phyloP scores from a whole-genome alignment of 35 echinoderm and acorn worm species.

The Chiridota heheva region DNA sequence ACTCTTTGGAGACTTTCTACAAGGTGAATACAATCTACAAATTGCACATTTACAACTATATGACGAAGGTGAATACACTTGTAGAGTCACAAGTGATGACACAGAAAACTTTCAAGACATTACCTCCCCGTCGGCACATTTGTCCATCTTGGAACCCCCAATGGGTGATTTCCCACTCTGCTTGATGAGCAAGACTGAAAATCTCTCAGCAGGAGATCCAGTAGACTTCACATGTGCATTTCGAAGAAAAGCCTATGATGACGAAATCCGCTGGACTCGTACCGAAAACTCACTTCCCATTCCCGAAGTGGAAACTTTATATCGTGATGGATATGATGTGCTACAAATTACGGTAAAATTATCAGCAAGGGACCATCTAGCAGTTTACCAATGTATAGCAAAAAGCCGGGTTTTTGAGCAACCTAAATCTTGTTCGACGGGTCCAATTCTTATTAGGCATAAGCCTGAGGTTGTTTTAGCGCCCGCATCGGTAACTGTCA shows the following conservation, averaged over 20 bases:
- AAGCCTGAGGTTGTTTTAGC: slow-evolving; percentile 22
- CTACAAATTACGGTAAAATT: slow-evolving; percentile 45
- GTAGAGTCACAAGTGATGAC: slow-evolving; percentile 26
- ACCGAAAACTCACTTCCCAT: neutral
- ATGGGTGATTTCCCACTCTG: slow-evolving; percentile 23
- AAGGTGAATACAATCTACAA: slow-evolving; percentile 62
- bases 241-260: neutral
- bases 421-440: slow-evolving; percentile 40
- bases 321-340: slow-evolving; percentile 31
- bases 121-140: slow-evolving; percentile 28
- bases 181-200: slow-evolving; percentile 34
- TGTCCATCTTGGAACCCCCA: slow-evolving; percentile 22
- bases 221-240: slow-evolving; percentile 66
- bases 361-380: slow-evolving; percentile 17
- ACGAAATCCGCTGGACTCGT: neutral
- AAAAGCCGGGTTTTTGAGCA: neutral
- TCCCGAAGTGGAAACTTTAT: neutral
- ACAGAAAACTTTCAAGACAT: slow-evolving; percentile 37
- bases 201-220: slow-evolving; percentile 31
- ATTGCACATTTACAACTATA: neutral
- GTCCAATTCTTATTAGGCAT: slow-evolving; percentile 37
- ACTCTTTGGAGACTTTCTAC: slow-evolving; percentile 39
- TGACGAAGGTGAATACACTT: slow-evolving; percentile 49
- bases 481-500: slow-evolving; percentile 10
- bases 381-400: slow-evolving; percentile 49